Evolutionary conservation across 2,888 invertebrate species (phyloP).

Genomic region (Frankliniella fusca): DNA sequence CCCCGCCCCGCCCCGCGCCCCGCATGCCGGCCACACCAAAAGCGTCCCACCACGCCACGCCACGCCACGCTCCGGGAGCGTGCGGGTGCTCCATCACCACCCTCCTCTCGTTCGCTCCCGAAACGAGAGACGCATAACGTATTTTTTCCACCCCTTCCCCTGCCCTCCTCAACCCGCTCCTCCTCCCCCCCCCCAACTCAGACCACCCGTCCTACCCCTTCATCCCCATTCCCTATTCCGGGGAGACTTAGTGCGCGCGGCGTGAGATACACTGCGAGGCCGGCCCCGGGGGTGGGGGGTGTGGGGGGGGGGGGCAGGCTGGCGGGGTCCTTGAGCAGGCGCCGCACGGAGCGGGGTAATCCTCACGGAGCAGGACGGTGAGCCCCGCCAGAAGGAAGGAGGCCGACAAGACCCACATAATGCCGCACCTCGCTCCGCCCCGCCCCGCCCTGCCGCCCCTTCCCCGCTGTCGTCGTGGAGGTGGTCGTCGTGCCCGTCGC

Average conservation of each 20-base stretch:
- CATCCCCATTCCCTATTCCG: neutral
- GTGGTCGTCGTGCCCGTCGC: no score
- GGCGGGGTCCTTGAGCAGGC: slow-evolving; percentile 2
- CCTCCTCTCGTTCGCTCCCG: no score
- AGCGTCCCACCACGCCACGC: neutral
- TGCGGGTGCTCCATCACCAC: no score
- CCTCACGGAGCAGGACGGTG: neutral
- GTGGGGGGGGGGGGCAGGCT: neutral
- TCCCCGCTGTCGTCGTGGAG: neutral
- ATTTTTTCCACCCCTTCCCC: neutral
- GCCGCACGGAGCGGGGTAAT: neutral
- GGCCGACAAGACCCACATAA: neutral
- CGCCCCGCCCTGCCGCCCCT: neutral
- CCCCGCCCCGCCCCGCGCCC: neutral
- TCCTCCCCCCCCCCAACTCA: no score
- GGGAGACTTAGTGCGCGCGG: neutral
- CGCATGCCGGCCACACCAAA: neutral
- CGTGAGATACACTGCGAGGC: no score
- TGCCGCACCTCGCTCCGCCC: neutral
- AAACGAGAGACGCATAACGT: neutral
- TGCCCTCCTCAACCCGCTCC: no score
- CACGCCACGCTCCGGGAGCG: neutral
- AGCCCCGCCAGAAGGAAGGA: neutral
- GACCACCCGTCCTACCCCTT: no score
- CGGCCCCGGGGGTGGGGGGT: neutral